phyloP scores from a whole-genome alignment of 2,797 vertebrate species.

The Sebastes diploproa region DNA sequence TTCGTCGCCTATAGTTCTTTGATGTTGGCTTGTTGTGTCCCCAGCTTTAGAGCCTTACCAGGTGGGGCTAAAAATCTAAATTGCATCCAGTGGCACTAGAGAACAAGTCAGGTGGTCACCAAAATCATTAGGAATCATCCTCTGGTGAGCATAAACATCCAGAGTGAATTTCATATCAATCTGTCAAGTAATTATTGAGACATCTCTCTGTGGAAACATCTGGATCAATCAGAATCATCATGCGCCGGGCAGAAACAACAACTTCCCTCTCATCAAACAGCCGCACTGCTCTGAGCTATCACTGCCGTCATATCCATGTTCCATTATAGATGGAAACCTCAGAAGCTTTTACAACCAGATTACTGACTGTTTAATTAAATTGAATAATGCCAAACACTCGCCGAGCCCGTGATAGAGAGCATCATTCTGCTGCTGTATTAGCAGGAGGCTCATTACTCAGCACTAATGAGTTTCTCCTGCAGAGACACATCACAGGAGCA shows the following conservation, averaged over 20 bases:
- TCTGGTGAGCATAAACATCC: neutral
- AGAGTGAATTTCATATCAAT: neutral
- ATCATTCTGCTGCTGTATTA: slow-evolving; percentile 57
- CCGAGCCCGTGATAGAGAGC: slow-evolving; percentile 44
- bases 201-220: neutral
- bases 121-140: neutral
- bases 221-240: slow-evolving; percentile 13
- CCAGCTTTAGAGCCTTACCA: no score
- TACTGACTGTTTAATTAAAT: slow-evolving; percentile 71
- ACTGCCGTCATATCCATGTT: slow-evolving; percentile 23
- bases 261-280: slow-evolving; percentile 25
- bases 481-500: slow-evolving; percentile 42
- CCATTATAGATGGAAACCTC: slow-evolving; percentile 47
- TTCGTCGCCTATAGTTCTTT: no score
- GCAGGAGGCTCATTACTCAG: slow-evolving; percentile 68
- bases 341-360: slow-evolving; percentile 56
- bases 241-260: slow-evolving; percentile 15
- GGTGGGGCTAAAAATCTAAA: neutral
- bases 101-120: neutral
- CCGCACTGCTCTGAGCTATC: slow-evolving; percentile 1
- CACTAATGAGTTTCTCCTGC: slow-evolving; percentile 69
- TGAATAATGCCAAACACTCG: slow-evolving; percentile 64
- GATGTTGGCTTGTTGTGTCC: no score
- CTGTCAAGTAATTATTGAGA: neutral
- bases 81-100: neutral